A percentile compares a stretch with the other conserved stretches of the same genome.
Evolutionary conservation across 2,888 invertebrate genomes (phyloP).

Genomic region (Anticlea derivata): DNA sequence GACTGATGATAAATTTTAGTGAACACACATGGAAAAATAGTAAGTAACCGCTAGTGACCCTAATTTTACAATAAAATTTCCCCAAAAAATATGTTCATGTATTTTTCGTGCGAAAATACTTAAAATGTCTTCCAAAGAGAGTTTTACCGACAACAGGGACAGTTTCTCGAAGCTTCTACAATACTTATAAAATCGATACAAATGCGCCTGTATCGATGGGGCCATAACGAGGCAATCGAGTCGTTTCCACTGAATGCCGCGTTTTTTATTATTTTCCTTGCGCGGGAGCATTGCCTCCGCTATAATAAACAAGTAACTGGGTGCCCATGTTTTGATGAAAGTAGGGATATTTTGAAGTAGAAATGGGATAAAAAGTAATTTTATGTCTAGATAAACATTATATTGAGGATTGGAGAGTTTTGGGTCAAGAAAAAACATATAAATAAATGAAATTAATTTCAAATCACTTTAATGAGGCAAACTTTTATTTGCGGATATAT

Average conservation of each 20-base stretch:
- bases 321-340: slow-evolving; percentile 47
- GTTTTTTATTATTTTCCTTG: slow-evolving; percentile 72
- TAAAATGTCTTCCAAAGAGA: slow-evolving; percentile 5
- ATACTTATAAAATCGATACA: slow-evolving; percentile 41
- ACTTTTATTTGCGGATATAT: no score
- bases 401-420: no score
- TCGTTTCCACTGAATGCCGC: slow-evolving; percentile 68
- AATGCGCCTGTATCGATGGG: slow-evolving; percentile 52
- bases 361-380: no score
- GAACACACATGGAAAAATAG: no score
- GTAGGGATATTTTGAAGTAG: neutral
- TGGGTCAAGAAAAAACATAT: no score
- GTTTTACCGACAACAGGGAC: slow-evolving; percentile 2
- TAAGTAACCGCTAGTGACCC: no score
- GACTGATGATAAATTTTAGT: no score
- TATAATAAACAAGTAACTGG: slow-evolving; percentile 61
- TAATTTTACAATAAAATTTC: no score
- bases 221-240: slow-evolving; percentile 64
- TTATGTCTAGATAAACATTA: no score
- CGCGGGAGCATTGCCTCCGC: slow-evolving; percentile 74
- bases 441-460: neutral
- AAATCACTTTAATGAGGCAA: neutral
- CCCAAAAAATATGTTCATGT: no score
- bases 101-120: no score
- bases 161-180: neutral